Conservation (phyloP, 2,113 vertebrate genomes). For the Aythya baeri region DNA sequence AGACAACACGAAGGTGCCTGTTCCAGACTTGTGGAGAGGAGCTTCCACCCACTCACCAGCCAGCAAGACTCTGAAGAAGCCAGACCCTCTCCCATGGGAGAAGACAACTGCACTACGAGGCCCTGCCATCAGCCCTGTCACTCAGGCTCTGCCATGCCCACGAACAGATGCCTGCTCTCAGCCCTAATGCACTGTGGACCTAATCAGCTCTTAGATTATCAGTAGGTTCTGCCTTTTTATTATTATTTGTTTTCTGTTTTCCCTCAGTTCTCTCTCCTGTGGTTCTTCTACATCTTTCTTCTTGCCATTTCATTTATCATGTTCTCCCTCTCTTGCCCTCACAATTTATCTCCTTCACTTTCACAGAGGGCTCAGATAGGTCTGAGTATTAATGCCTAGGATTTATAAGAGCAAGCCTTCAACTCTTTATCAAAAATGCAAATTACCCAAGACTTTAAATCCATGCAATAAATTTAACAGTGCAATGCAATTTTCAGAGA, state of each 20-base stretch:
- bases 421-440: background rate
- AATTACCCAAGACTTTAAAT: background rate
- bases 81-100: background rate
- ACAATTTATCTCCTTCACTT: background rate
- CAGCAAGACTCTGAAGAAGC: background rate
- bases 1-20: background rate
- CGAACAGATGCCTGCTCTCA: background rate
- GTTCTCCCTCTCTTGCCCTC: background rate
- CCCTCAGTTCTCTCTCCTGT: background rate
- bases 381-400: background rate
- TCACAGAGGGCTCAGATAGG: background rate
- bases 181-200: fast-evolving
- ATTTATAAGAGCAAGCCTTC: background rate
- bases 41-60: background rate
- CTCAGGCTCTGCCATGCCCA: background rate
- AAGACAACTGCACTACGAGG: background rate
- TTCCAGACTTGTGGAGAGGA: background rate
- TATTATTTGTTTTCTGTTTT: no score
- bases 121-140: background rate
- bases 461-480: background rate
- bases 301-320: background rate
- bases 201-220: background rate
- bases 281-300: background rate
- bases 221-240: background rate
- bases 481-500: background rate